Evolutionary conservation across 1,140 invertebrate genomes (phyloP).

Genomic region (Laupala kohalensis): DNA sequence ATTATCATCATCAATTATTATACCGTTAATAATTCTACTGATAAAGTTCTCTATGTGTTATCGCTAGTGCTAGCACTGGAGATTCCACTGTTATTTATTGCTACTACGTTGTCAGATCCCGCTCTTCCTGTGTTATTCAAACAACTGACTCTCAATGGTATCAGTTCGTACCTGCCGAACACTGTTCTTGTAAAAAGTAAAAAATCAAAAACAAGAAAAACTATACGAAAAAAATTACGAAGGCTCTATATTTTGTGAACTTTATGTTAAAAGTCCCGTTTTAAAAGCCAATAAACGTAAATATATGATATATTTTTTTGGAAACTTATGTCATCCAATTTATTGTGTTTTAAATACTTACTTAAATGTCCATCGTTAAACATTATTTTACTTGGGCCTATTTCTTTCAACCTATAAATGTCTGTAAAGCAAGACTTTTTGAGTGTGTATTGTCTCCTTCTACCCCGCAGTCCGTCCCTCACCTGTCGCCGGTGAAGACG

Average conservation of each 20-base stretch:
- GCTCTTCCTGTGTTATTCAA: neutral
- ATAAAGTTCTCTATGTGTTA: neutral
- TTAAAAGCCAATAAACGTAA: conserved; percentile 11
- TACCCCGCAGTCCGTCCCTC: neutral
- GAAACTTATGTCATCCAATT: neutral
- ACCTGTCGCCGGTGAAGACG: neutral
- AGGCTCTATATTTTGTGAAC: conserved; percentile 8
- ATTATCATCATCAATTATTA: neutral
- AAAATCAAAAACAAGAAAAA: conserved; percentile 1
- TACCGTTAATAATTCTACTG: neutral
- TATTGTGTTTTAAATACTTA: conserved; percentile 1
- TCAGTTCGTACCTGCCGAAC: conserved; percentile 5
- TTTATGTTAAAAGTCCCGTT: conserved; percentile 8
- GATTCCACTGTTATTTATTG: neutral
- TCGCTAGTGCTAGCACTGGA: neutral
- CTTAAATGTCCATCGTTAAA: neutral
- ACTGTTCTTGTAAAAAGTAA: conserved; percentile 2
- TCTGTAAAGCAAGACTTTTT: neutral
- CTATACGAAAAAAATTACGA: neutral
- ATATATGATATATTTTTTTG: conserved; percentile 10
- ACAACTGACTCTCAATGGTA: neutral
- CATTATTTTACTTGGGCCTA: neutral
- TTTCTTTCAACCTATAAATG: neutral
- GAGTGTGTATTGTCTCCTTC: neutral
- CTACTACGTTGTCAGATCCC: neutral